Conservation (phyloP, 2,113 vertebrate species). For the Hepsetus odoe region DNA sequence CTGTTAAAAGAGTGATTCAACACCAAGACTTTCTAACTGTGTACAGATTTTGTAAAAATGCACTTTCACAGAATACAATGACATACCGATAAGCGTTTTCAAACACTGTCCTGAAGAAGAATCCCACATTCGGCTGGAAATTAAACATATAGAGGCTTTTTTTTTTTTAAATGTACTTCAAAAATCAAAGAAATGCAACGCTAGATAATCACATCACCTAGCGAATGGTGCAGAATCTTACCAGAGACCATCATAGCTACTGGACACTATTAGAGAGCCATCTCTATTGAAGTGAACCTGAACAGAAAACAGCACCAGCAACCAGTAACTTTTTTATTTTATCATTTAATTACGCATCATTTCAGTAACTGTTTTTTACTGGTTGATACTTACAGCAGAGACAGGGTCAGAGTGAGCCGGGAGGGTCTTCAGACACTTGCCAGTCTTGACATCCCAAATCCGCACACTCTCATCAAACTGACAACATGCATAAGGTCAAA, state of each 20-base stretch:
- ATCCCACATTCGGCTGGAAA: slow-evolving; percentile 94
- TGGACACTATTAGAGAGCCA: slow-evolving; percentile 96
- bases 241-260: slow-evolving; percentile 97
- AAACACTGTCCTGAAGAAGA: slow-evolving; percentile 96
- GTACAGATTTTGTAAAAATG: too few relatives aligned
- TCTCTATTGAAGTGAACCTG: slow-evolving; percentile 98
- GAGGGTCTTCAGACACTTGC: slow-evolving; percentile 96
- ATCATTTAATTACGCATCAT: background rate
- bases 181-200: background rate
- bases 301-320: background rate
- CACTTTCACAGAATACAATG: background rate
- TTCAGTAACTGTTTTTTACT: background rate
- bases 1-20: too few relatives aligned
- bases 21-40: too few relatives aligned
- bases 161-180: too few relatives aligned
- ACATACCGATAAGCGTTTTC: slow-evolving; percentile 96
- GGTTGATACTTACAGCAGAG: slow-evolving; percentile 85
- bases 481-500: slow-evolving; percentile 14
- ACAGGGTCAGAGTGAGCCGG: slow-evolving; percentile 96
- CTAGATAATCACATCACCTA: background rate
- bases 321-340: background rate
- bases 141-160: background rate
- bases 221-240: slow-evolving; percentile 65
- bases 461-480: slow-evolving; percentile 96
- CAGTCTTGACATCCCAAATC: slow-evolving; percentile 98